These are phyloP conservation scores for Odiellus spinosus DNA, from an alignment of 2,888 invertebrate species.

Conservation along the genomic window DNA sequence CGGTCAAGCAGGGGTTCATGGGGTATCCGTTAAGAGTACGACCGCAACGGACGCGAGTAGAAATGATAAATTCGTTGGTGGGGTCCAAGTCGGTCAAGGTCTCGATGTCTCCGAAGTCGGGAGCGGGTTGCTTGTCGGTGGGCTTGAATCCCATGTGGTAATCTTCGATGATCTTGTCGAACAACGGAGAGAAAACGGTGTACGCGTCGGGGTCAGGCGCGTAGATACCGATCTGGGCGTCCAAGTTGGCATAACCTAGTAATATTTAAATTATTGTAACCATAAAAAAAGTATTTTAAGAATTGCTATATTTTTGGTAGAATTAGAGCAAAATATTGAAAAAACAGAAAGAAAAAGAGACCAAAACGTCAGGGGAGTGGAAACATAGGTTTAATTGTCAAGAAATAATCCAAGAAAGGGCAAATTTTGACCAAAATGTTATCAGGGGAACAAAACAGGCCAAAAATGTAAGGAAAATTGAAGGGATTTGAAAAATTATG, in stretches of 20 bases:
- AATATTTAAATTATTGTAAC: constrained; percentile 16
- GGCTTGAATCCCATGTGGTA: constrained; percentile 92
- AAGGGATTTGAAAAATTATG: too few species aligned
- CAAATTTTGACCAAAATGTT: too few species aligned
- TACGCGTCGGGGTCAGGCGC: constrained; percentile 94
- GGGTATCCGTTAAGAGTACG: constrained; percentile 76
- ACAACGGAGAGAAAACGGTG: constrained; percentile 74
- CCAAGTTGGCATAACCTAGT: constrained; percentile 79
- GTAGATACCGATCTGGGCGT: constrained; percentile 92
- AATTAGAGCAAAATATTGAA: too few species aligned
- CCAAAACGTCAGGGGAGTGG: too few species aligned
- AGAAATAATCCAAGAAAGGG: too few species aligned
- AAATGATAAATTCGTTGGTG: constrained; percentile 59
- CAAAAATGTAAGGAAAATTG: too few species aligned
- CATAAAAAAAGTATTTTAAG: too few species aligned
- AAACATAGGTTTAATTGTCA: too few species aligned
- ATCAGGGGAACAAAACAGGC: too few species aligned
- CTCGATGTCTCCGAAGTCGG: constrained; percentile 84
- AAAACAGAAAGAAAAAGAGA: too few species aligned
- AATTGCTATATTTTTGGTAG: too few species aligned
- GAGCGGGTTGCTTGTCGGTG: constrained; percentile 80
- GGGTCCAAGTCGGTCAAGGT: constrained; percentile 85
- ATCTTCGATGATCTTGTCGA: constrained; percentile 95
- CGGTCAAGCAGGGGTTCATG: constrained; percentile 92
- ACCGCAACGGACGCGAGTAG: constrained; percentile 90